Base-by-base conservation (phyloP, 2,888 invertebrate species). In the Melieria picta region DNA sequence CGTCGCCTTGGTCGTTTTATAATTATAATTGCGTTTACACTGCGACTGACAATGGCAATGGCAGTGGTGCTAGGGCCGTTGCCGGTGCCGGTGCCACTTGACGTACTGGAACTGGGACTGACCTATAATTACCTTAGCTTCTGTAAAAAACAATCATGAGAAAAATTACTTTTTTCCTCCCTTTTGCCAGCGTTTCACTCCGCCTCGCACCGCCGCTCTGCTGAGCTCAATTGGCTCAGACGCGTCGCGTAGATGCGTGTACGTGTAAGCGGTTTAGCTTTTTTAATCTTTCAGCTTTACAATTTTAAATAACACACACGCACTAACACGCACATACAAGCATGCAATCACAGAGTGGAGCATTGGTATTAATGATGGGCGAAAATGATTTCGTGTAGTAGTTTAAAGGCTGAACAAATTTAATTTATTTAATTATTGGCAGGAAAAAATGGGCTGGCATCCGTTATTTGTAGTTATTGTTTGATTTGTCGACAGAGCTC, bases 71-170 rank as follows among this genome's bases (percentile, higher is more conserved):
- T 47, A 50, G 58, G 45, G 3, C 9, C 42, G 47, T n/a, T 58
- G 42, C 57, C 48, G 47, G 60, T 68, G 52, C 52, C 68, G 60
- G 60, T 68, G 48, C 60, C 68, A 68, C 61, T 68, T 68, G 45
- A 30, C 48, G 52, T 61, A 45, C 55, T 48, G 65, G 50, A 42
- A 62, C 62, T 62, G 73, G 79, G 81, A 52, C 62, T 73, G 73
- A 82, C 81, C 81, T 80, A 82, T 81, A 81, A 81, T 81, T 81
- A 81, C 82, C 75, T 75, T 74, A 45, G 74, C 76, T 73, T 64
- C 67, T 73, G 73, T 67, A 58, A 63, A 79, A 79, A 80, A 81
- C 81, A 81, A 81, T 82, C 82, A 81, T 81, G 82, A 78, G 82
- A 82, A 80, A 79, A 78, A 63, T 75, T 80, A 73, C 79, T 79